phyloP scores from a whole-genome alignment of 1,140 invertebrate genomes.

The Bombus consobrinus region DNA sequence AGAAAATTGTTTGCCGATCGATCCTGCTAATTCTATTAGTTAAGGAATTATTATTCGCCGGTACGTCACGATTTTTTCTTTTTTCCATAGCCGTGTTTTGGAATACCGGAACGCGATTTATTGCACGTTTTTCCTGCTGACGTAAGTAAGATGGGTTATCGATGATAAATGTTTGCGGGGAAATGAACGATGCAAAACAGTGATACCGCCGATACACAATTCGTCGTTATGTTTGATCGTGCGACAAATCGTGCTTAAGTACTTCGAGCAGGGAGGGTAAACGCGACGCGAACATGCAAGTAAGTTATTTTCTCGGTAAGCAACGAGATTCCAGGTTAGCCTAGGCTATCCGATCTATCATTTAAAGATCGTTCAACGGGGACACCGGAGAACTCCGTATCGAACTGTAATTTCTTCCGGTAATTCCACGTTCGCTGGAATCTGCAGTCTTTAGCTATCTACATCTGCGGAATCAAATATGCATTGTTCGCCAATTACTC shows the following conservation, averaged over 20 bases:
- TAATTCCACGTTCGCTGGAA: background rate
- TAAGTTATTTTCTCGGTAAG: constrained; percentile 47
- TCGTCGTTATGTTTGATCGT: background rate
- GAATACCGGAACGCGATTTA: background rate
- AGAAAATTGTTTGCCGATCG: constrained; percentile 31
- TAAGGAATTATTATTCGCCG: constrained; percentile 28
- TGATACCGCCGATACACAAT: background rate
- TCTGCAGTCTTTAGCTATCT: background rate
- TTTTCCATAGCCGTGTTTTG: background rate
- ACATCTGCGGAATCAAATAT: background rate
- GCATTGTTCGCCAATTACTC: background rate
- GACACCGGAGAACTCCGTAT: background rate
- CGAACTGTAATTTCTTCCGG: background rate
- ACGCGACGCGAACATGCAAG: background rate
- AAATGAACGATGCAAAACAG: background rate
- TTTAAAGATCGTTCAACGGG: background rate
- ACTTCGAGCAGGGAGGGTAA: background rate
- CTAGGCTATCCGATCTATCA: background rate
- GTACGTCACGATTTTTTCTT: background rate
- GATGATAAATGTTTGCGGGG: background rate
- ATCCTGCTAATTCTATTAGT: constrained; percentile 40
- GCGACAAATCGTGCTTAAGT: background rate
- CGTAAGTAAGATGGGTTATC: background rate
- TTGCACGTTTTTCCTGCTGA: background rate
- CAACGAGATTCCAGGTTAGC: background rate